Evolutionary conservation across 2,113 vertebrate genomes (phyloP).

Genomic region (Vulpes ferrilata): DNA sequence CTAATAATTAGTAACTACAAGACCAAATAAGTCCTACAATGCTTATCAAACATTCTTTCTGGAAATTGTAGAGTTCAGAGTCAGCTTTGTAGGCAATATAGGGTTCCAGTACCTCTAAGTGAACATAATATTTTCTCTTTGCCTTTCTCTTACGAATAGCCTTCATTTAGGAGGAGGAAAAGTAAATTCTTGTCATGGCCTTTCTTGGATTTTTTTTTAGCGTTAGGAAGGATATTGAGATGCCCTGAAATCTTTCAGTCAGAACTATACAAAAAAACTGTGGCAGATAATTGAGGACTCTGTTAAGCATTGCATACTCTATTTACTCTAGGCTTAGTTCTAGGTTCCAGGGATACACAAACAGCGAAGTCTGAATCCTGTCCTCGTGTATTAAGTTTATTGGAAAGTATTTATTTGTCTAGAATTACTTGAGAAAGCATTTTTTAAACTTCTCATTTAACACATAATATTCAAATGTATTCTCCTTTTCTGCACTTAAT

Average conservation of each 20-base stretch:
- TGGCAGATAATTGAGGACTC: conserved; percentile 45
- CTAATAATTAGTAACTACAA: conserved; percentile 11
- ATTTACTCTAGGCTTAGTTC: not conserved
- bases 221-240: not conserved
- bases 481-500: not conserved
- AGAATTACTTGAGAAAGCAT: conserved; percentile 36
- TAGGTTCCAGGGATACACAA: not conserved
- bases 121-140: conserved; percentile 11
- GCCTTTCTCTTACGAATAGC: not conserved
- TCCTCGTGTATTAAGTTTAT: not conserved
- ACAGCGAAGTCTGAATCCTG: not conserved
- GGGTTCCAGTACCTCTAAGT: not conserved
- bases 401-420: conserved; percentile 35
- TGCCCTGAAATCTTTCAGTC: conserved; percentile 2
- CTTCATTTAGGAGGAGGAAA: conserved; percentile 36
- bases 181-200: conserved; percentile 23
- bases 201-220: conserved; percentile 53
- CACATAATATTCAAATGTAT: conserved; percentile 18
- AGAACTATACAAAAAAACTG: not conserved
- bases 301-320: not conserved
- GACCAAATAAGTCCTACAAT: conserved; percentile 32
- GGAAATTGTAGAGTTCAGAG: conserved; percentile 28
- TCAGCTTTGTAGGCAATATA: not conserved
- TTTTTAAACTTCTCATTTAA: conserved; percentile 35
- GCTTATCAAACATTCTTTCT: conserved; percentile 35